Percentiles rank a stretch among this genome's conserved stretches.
Evolutionary conservation across 2,888 invertebrate genomes (phyloP).

Genomic region (Lasioglossum morio): DNA sequence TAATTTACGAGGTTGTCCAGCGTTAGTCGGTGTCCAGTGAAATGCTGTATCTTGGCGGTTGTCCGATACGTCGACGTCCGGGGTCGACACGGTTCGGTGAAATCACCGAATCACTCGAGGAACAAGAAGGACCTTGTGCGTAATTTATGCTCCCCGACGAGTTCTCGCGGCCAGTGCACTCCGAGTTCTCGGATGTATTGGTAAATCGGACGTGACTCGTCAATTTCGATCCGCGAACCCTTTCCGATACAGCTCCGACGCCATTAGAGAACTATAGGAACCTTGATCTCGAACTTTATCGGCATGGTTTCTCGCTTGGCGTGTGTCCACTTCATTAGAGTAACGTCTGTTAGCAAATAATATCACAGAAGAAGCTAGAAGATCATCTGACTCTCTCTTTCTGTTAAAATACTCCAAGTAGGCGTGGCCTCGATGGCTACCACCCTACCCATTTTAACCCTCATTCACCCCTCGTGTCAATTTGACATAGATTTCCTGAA

Average conservation of each 20-base stretch:
- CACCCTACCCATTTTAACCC: too few relatives aligned
- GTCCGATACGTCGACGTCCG: conserved; percentile 15
- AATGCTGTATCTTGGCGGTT: conserved; percentile 20
- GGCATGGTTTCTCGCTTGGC: background rate
- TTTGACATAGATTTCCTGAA: too few relatives aligned
- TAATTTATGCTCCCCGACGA: background rate
- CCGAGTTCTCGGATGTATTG: background rate
- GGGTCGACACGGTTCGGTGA: conserved; percentile 10
- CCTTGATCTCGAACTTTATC: background rate
- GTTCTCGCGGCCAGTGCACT: background rate
- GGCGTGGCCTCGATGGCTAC: background rate
- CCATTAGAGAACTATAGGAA: background rate
- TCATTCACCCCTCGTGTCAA: too few relatives aligned
- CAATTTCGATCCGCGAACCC: background rate
- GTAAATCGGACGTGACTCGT: background rate
- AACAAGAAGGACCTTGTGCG: conserved; percentile 13
- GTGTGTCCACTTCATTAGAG: background rate
- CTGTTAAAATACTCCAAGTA: background rate
- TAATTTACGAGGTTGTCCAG: conserved; percentile 20
- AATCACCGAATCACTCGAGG: conserved; percentile 44
- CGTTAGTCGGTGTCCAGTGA: background rate
- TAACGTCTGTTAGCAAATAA: background rate
- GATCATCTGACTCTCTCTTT: background rate
- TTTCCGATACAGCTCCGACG: background rate
- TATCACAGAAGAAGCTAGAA: background rate